Evolutionary conservation across 2,797 vertebrate genomes (phyloP), one percentile per base, ranked within the genome.

Genomic region (Sphenopsis melanotis): DNA sequence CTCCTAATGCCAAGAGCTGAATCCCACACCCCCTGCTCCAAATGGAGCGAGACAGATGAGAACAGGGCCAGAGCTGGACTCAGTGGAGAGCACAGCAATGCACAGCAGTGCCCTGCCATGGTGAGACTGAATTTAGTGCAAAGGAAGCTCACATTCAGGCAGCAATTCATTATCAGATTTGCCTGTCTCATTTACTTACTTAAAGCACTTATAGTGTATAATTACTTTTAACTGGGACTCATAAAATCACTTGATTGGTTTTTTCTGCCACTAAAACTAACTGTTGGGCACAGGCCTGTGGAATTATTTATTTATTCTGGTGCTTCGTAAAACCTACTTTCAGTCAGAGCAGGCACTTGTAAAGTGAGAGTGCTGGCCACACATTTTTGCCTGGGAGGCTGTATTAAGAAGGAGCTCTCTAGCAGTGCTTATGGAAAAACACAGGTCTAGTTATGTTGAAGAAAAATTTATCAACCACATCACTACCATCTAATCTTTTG

Each of bases 171-270:
- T 69, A 80, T 42, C 69, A 70, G 53, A 64, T 56, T 84, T 81
- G 50, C 69, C 80, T 91, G 66, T 91, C 81, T 94, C 93, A 84
- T 83, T 87, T 91, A 89, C 68, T 93, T 57, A 82, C 68, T 76
- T 65, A 66, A 80, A 94, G 57, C 50, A 84, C 60, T 96, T 94
- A 39, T 1, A 63, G 42, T 77, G 71, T 44, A 72, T 91, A 95
- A 96, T 96, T 93, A 88, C 93, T 94, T 95, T 83, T 83, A 86
- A 88, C 65, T 74, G 68, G 49, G 56, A 55, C 66, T 90, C 85
- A 64, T 88, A 92, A 94, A 94, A 95, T 44, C 30, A 90, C 82
- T 94, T 92, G 81, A 94, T 82, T 80, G 57, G 0, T 22, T 37
- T 81, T 70, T 90, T 78, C 90, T 70, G 57, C 70, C 66, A 87